Conservation (phyloP, 2,113 vertebrate genomes). For the Syngnathus floridae region DNA sequence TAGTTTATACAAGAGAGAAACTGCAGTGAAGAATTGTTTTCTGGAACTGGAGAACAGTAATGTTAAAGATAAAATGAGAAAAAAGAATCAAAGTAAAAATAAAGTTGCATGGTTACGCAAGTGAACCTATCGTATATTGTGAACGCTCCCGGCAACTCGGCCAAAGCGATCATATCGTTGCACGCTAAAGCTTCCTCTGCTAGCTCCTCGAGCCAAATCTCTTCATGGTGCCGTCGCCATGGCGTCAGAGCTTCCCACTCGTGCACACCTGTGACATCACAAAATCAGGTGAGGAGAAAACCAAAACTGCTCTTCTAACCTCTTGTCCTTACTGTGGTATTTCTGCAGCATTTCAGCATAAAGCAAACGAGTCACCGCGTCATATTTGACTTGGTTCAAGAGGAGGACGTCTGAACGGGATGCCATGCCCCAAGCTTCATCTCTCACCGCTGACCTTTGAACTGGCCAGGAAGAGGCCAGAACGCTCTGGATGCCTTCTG, state of each 20-base stretch:
- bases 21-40: conserved; percentile 57
- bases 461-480: conserved; percentile 24
- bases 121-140: conserved; percentile 62
- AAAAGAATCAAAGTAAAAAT: no score
- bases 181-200: conserved; percentile 55
- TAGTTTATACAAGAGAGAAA: conserved; percentile 54
- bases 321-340: conserved; percentile 46
- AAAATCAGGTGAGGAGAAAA: not conserved
- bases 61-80: not conserved
- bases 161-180: conserved; percentile 55
- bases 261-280: conserved; percentile 38
- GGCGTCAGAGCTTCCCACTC: conserved; percentile 57
- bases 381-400: conserved; percentile 66
- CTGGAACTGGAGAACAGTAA: conserved; percentile 29
- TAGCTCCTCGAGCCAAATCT: conserved; percentile 48
- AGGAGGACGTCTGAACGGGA: conserved; percentile 54
- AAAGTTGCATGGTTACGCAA: not conserved
- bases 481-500: conserved; percentile 56
- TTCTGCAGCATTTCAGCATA: conserved; percentile 71
- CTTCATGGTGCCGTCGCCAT: conserved; percentile 49
- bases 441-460: conserved; percentile 7
- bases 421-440: conserved; percentile 43
- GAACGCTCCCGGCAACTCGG: conserved; percentile 67
- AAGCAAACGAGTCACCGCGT: conserved; percentile 56
- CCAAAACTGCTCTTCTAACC: not conserved